A percentile compares a stretch with the other conserved stretches of the same genome.
phyloP scores from a whole-genome alignment of 2,888 invertebrate species.

The Tigriopus californicus region DNA sequence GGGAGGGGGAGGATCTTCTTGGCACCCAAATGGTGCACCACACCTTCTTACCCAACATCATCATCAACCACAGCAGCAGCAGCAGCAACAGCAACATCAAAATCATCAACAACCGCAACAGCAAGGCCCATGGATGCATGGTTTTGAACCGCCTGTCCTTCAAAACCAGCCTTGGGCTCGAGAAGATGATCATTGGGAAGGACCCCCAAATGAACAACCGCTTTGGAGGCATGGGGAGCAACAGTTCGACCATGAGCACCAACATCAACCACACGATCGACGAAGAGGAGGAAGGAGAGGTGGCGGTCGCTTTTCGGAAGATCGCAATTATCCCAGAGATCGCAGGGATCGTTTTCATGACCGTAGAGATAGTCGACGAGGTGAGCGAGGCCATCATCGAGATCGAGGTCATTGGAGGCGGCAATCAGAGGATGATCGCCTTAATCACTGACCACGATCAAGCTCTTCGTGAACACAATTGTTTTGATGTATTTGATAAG shows the following conservation, averaged over 20 bases:
- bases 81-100: too few species aligned
- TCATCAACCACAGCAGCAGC: too few species aligned
- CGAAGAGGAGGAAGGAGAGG: neutral
- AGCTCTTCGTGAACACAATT: too few species aligned
- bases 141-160: neutral
- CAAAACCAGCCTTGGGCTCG: neutral
- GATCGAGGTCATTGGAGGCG: neutral
- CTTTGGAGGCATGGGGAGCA: neutral
- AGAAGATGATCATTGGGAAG: neutral
- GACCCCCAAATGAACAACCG: neutral
- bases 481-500: too few species aligned
- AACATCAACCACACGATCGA: neutral
- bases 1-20: neutral
- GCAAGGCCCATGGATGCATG: neutral
- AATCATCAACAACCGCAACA: too few species aligned
- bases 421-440: neutral
- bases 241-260: neutral
- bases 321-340: neutral
- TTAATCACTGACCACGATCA: too few species aligned
- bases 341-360: neutral
- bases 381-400: neutral
- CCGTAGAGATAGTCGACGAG: neutral
- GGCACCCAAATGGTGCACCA: too few species aligned
- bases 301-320: neutral
- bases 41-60: too few species aligned